Evolutionary conservation across 2,888 invertebrate species (phyloP).

Genomic region (Ectobius pallidus): DNA sequence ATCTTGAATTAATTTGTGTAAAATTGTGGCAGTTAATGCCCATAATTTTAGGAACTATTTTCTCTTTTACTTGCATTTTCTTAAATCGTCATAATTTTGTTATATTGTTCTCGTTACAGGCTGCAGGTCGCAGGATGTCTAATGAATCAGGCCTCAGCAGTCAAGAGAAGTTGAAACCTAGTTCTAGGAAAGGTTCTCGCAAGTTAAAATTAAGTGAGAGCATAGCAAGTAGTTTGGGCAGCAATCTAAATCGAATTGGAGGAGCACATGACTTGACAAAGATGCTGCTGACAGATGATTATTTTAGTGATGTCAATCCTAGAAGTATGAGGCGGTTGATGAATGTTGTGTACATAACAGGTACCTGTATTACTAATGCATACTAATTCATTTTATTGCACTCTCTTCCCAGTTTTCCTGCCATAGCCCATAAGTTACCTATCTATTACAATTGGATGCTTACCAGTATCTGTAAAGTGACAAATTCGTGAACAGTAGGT

Average conservation of each 20-base stretch:
- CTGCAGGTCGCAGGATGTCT: constrained; percentile 66
- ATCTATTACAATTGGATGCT: too few relatives aligned
- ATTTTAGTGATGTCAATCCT: constrained; percentile 98
- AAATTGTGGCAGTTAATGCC: too few relatives aligned
- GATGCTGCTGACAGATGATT: constrained; percentile 94
- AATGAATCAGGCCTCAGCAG: constrained; percentile 82
- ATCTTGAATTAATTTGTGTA: too few relatives aligned
- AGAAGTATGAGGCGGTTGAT: constrained; percentile 93
- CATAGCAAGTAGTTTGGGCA: constrained; percentile 89
- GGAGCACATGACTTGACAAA: constrained; percentile 78
- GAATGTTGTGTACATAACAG: constrained; percentile 96
- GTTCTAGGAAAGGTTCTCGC: constrained; percentile 65
- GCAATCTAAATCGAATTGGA: constrained; percentile 78
- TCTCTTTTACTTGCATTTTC: too few relatives aligned
- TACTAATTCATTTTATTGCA: too few relatives aligned
- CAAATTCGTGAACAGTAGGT: too few relatives aligned
- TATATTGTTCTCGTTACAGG: too few relatives aligned
- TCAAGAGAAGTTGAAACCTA: constrained; percentile 73
- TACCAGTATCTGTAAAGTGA: too few relatives aligned
- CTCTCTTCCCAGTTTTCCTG: too few relatives aligned
- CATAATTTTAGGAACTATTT: too few relatives aligned
- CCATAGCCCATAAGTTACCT: too few relatives aligned
- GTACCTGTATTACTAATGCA: constrained; percentile 63
- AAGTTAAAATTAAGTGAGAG: constrained; percentile 85
- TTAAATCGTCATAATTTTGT: too few relatives aligned